Base-by-base conservation (phyloP, 1,140 invertebrate species). In the Phymorhynchus buccinoides region DNA sequence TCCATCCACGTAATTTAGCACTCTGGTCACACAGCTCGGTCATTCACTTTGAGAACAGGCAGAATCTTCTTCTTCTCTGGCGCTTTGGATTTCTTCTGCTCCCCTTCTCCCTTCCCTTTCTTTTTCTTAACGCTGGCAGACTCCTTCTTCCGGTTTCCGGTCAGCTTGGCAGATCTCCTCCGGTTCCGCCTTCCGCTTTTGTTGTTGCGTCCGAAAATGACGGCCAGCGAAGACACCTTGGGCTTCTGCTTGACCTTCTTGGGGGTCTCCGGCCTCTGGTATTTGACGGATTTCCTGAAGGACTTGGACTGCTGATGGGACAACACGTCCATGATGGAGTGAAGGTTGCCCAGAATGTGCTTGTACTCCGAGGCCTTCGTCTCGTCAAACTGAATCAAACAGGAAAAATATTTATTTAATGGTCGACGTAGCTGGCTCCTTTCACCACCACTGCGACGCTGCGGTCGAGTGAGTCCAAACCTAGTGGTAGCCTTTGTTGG, bases 131-230 rank as follows among this genome's bases (percentile, higher is more conserved):
- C 37, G 30, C n/a, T 56, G 39, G 75, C 75, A 39, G 68, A 71
- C 3, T 39, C 41, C 77, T 79, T 79, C 39, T 41, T 41, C 22
- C 56, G 12, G 56, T 16, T 4, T 14, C 68, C 68, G 22, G 79
- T 52, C 4, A n/a, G 2, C 35, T 52, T 84, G 35, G 48, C 27
- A 22, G 44, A 66, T 4, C 30, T 48, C 37, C 73, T 79, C 62
- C 18, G 35, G 68, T 35, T 75, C n/a, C 41, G 39, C 27, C 32
- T 37, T 27, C 66, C 48, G 30, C 80, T 83, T 18, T 79, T 85
- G 85, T 87, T 87, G 85, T 86, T 88, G 52, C 88, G 88, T 3
- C 89, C 89, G 71, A 90, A 89, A 27, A 91, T 86, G 35, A 90
- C 89, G 16, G 90, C 89, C 30, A 91, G 80, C 18, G 88, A 88